Percentiles rank a stretch among this genome's conserved stretches.
phyloP scores from a whole-genome alignment of 2,888 invertebrate species.

The Eristalis pertinax region DNA sequence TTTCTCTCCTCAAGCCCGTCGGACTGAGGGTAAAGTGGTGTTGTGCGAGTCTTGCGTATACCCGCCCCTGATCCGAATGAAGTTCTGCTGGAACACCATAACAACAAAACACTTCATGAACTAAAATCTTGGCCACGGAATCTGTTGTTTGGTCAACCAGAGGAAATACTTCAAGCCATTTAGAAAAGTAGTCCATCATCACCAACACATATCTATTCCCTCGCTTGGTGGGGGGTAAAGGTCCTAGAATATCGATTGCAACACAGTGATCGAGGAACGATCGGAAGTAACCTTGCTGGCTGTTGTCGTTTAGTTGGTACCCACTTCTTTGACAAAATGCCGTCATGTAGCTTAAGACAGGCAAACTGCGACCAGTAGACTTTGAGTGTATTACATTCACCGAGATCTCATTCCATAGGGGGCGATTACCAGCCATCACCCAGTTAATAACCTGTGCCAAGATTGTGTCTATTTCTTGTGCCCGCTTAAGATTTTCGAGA shows the following conservation, averaged over 20 bases:
- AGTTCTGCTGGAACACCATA: constrained; percentile 51
- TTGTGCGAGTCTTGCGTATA: constrained; percentile 66
- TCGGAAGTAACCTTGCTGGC: no score
- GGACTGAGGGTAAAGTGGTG: constrained; percentile 74
- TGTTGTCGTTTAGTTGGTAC: neutral
- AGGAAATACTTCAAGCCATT: constrained; percentile 48
- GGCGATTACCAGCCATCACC: constrained; percentile 3
- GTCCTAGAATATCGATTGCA: constrained; percentile 22
- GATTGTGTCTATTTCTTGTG: neutral
- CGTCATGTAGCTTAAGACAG: neutral
- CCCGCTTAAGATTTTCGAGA: neutral
- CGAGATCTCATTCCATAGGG: constrained; percentile 10
- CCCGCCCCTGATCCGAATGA: constrained; percentile 61
- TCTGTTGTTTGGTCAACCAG: constrained; percentile 42
- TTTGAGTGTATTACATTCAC: constrained; percentile 17
- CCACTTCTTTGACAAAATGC: constrained; percentile 10
- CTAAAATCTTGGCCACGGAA: constrained; percentile 35
- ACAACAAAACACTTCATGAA: constrained; percentile 40
- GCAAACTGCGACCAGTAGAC: constrained; percentile 13
- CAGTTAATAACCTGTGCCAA: neutral
- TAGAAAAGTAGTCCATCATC: no score
- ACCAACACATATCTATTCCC: constrained; percentile 19
- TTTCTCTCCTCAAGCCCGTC: constrained; percentile 75
- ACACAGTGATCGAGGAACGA: no score
- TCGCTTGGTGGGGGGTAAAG: neutral